Percentiles rank a stretch among this genome's conserved stretches.
Evolutionary conservation across 2,888 invertebrate genomes (phyloP).

Genomic region (Abscondita cerata): DNA sequence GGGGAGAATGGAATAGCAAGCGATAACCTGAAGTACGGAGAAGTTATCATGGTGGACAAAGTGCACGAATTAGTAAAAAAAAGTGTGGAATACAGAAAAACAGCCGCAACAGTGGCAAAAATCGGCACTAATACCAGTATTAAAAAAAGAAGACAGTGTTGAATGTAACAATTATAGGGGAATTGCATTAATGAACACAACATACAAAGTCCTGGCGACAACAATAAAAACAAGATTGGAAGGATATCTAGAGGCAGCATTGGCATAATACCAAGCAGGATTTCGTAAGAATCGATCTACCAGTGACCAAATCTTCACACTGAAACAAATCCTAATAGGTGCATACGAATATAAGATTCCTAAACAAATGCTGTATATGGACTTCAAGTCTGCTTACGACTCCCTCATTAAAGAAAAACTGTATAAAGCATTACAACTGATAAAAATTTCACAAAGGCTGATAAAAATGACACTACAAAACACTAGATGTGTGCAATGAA

Average conservation of each 20-base stretch:
- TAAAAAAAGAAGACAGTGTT: neutral
- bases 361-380: too few relatives aligned
- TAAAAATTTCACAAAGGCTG: neutral
- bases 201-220: neutral
- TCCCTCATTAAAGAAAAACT: too few relatives aligned
- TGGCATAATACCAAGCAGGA: neutral
- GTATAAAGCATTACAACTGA: neutral
- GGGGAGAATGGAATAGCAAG: neutral
- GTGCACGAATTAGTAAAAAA: neutral
- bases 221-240: neutral
- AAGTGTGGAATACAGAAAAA: neutral
- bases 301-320: neutral
- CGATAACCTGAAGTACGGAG: neutral
- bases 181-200: too few relatives aligned
- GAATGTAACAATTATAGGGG: too few relatives aligned
- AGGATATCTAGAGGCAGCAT: neutral
- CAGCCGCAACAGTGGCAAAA: neutral
- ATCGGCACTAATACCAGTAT: neutral
- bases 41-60: neutral
- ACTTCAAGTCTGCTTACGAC: too few relatives aligned
- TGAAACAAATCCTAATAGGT: neutral
- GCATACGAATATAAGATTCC: neutral
- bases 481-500: slow-evolving; percentile 9
- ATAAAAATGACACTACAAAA: slow-evolving; percentile 1
- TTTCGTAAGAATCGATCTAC: neutral